phyloP scores from a whole-genome alignment of 1,140 invertebrate genomes.

The Ctenoplectra terminalis region DNA sequence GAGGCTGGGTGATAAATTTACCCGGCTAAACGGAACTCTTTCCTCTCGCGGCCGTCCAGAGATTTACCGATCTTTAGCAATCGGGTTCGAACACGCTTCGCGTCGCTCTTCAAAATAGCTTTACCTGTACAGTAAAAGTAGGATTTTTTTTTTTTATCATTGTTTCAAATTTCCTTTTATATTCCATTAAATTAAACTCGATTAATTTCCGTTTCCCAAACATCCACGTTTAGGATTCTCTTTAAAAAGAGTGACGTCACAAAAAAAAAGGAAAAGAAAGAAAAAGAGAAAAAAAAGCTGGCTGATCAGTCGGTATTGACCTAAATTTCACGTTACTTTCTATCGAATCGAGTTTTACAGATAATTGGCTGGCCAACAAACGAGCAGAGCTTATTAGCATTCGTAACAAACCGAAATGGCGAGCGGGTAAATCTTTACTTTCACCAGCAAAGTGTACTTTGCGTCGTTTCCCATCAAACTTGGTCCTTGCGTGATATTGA shows the following conservation, averaged over 20 bases:
- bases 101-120: not conserved
- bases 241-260: not conserved
- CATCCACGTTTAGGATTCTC: not conserved
- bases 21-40: conserved; percentile 24
- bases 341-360: not conserved
- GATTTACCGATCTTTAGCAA: conserved; percentile 8
- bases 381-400: conserved; percentile 9
- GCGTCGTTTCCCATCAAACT: not conserved
- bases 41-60: not conserved
- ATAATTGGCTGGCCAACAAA: not conserved
- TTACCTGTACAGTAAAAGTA: not conserved
- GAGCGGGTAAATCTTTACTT: conserved; percentile 6
- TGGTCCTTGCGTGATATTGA: not conserved
- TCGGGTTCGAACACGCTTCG: not conserved
- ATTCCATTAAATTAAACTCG: not conserved
- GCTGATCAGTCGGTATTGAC: not conserved
- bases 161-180: too few species aligned
- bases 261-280: too few species aligned
- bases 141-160: not conserved
- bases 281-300: too few species aligned
- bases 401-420: conserved; percentile 18
- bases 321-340: not conserved
- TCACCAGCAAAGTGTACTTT: not conserved
- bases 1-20: conserved; percentile 27
- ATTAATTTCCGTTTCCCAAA: not conserved